These are phyloP conservation scores for Phrynocephalus guinanensis DNA, from an alignment of 2,797 vertebrate genomes.

Conservation along the genomic window DNA sequence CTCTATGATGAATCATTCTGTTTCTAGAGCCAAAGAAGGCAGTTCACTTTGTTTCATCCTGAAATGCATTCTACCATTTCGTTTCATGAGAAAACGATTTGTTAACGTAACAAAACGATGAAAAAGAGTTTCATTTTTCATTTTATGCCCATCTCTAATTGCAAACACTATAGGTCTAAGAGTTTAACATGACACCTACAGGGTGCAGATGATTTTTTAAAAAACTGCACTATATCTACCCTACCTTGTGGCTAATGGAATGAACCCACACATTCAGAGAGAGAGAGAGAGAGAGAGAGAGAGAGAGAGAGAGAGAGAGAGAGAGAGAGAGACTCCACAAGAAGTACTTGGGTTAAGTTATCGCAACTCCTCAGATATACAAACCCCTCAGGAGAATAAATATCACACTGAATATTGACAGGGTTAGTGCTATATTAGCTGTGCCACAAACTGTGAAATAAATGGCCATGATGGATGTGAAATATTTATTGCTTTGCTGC, in stretches of 20 bases:
- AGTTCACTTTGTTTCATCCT: too few species aligned
- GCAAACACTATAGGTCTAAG: background rate
- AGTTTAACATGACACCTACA: background rate
- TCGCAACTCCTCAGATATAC: conserved; percentile 31
- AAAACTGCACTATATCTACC: background rate
- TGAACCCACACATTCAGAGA: too few species aligned
- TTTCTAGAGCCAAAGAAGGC: too few species aligned
- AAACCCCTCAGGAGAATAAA: conserved; percentile 54
- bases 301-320: too few species aligned
- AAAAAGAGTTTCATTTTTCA: too few species aligned
- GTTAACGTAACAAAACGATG: too few species aligned
- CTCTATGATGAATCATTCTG: too few species aligned
- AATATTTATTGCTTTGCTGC: conserved; percentile 73
- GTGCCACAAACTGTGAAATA: conserved; percentile 69
- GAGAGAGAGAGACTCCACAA: too few species aligned
- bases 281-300: too few species aligned
- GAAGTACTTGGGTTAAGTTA: conserved; percentile 18
- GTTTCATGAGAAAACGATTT: too few species aligned
- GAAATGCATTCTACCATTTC: too few species aligned
- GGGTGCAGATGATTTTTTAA: background rate
- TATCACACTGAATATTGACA: conserved; percentile 65
- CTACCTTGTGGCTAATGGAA: background rate
- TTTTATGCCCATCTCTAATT: too few species aligned
- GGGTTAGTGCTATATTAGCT: conserved; percentile 69
- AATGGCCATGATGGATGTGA: conserved; percentile 46